Conservation (phyloP, 1,140 invertebrate genomes). For the Limonius californicus region DNA sequence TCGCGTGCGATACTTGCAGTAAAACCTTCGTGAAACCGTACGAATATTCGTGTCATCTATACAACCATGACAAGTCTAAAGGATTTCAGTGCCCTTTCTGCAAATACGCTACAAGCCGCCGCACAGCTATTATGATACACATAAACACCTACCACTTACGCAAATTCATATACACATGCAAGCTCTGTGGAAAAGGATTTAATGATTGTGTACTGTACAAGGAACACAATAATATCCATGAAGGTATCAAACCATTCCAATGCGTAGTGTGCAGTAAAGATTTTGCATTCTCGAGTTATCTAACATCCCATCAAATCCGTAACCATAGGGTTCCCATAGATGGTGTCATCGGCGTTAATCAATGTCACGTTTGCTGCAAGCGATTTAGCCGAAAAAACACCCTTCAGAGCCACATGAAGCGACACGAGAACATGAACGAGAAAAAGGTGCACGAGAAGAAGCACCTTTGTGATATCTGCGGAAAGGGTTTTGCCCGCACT, state of each 20-base stretch:
- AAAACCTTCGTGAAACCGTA: constrained; percentile 3
- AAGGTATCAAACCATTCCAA: constrained; percentile 61
- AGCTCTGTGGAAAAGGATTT: constrained; percentile 52
- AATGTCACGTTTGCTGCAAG: constrained; percentile 46
- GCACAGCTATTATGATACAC: constrained; percentile 33
- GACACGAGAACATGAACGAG: constrained; percentile 47
- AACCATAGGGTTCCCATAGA: constrained; percentile 46
- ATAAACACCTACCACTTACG: constrained; percentile 35
- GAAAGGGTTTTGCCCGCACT: constrained; percentile 55
- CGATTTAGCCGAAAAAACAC: constrained; percentile 48
- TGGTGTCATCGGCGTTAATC: constrained; percentile 33
- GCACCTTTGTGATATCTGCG: constrained; percentile 54
- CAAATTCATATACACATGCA: constrained; percentile 49
- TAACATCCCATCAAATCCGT: constrained; percentile 42
- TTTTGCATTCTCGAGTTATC: constrained; percentile 56
- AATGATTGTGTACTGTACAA: constrained; percentile 34
- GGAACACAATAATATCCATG: constrained; percentile 62
- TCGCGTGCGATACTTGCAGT: constrained; percentile 1
- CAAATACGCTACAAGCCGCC: constrained; percentile 28
- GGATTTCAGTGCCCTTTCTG: constrained; percentile 32
- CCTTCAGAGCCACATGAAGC: constrained; percentile 51
- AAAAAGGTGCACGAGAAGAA: constrained; percentile 36
- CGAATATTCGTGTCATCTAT: constrained; percentile 11
- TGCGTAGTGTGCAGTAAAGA: constrained; percentile 61
- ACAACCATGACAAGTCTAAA: neutral